Percentiles rank a stretch among this genome's conserved stretches.
Conservation (phyloP, 2,888 invertebrate species). For the Pollenia angustigena region DNA sequence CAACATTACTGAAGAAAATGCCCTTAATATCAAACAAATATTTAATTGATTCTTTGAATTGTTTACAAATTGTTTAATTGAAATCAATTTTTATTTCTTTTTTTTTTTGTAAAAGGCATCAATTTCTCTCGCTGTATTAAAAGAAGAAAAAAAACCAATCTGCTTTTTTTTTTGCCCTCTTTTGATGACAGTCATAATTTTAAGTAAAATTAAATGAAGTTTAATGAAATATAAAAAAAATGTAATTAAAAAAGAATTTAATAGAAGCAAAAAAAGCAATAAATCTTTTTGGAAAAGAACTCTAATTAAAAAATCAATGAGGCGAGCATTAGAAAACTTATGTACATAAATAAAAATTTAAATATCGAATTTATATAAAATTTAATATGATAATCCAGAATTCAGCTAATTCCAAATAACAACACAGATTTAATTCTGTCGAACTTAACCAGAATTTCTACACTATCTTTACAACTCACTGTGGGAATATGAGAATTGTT, state of each 20-base stretch:
- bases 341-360: too few relatives aligned
- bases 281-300: neutral
- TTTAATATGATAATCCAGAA: too few relatives aligned
- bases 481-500: slow-evolving; percentile 40
- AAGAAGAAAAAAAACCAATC: neutral
- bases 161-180: neutral
- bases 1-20: too few relatives aligned
- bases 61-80: too few relatives aligned
- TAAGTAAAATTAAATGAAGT: slow-evolving; percentile 5
- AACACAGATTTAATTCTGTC: neutral
- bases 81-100: too few relatives aligned
- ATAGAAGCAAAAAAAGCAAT: neutral
- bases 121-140: too few relatives aligned
- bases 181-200: slow-evolving; percentile 25
- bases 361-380: too few relatives aligned
- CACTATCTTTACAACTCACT: slow-evolving; percentile 17
- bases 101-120: too few relatives aligned
- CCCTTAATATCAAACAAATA: too few relatives aligned
- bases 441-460: slow-evolving; percentile 20
- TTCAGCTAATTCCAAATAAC: slow-evolving; percentile 11
- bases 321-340: too few relatives aligned
- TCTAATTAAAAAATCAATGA: too few relatives aligned
- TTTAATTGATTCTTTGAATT: too few relatives aligned
- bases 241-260: neutral
- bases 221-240: neutral